Conservation (phyloP, 2,888 invertebrate genomes). For the Sympetrum striolatum region DNA sequence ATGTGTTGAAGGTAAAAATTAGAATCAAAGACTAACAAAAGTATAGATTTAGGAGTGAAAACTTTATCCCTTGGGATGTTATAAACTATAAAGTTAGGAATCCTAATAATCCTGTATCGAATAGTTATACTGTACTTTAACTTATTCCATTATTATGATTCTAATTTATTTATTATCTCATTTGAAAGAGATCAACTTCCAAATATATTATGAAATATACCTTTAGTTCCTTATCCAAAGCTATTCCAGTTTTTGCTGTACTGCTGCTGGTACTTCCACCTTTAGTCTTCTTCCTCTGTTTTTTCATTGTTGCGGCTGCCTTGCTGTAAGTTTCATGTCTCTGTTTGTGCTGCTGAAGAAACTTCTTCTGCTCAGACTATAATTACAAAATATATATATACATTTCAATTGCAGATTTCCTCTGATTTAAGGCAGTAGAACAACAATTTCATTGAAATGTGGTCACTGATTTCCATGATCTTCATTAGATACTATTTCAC, state of each 20-base stretch:
- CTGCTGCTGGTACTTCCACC: slow-evolving; percentile 61
- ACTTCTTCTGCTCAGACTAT: slow-evolving; percentile 91
- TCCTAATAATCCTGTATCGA: neutral
- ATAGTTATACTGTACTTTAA: neutral
- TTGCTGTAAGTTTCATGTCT: slow-evolving; percentile 90
- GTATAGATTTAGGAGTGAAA: too few species aligned
- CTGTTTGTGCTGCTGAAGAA: slow-evolving; percentile 91
- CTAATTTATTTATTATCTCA: neutral
- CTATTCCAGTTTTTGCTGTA: slow-evolving; percentile 75
- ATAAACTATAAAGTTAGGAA: too few species aligned
- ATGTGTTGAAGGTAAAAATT: neutral
- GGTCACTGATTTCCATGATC: too few species aligned
- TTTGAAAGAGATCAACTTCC: neutral
- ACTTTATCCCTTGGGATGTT: too few species aligned
- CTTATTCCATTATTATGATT: neutral
- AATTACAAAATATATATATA: slow-evolving; percentile 47
- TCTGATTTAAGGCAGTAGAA: too few species aligned
- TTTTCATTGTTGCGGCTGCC: slow-evolving; percentile 89
- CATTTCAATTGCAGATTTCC: too few species aligned
- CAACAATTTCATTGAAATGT: too few species aligned
- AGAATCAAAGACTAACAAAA: too few species aligned
- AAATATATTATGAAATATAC: slow-evolving; percentile 59
- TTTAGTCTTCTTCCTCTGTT: slow-evolving; percentile 79
- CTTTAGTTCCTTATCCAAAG: slow-evolving; percentile 91
- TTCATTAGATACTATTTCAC: too few species aligned